A percentile compares a stretch with the other conserved stretches of the same genome.
Conservation (phyloP, 2,113 vertebrate species). For the Felis catus region DNA sequence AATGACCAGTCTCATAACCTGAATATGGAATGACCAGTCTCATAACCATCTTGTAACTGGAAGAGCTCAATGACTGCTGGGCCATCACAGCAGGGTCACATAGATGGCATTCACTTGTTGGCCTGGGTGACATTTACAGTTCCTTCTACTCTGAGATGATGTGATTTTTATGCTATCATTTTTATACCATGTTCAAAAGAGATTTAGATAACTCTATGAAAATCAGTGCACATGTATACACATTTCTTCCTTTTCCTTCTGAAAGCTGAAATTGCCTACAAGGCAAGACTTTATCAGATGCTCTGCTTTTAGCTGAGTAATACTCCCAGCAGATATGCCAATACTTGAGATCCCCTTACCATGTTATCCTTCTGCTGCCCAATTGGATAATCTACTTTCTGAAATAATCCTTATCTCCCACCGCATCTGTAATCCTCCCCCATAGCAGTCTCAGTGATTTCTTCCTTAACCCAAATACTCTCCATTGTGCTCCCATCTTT, state of each 20-base stretch:
- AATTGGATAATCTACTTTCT: neutral
- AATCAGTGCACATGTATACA: neutral
- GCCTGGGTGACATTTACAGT: neutral
- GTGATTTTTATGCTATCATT: neutral
- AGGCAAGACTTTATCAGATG: constrained; percentile 42
- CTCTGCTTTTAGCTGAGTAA: neutral
- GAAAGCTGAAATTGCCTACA: neutral
- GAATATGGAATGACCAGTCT: neutral
- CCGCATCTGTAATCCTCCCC: neutral
- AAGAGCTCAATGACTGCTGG: neutral
- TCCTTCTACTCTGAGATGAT: neutral
- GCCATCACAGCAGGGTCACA: neutral
- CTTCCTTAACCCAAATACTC: neutral
- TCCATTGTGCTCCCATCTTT: neutral
- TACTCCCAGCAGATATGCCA: neutral
- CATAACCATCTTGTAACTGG: neutral
- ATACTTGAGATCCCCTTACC: neutral
- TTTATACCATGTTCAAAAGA: constrained; percentile 13
- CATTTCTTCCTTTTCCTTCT: constrained; percentile 32
- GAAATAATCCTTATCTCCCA: neutral
- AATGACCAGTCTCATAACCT: neutral
- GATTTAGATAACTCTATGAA: neutral
- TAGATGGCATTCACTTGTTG: neutral
- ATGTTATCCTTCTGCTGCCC: neutral
- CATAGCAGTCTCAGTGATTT: neutral